Conservation (phyloP, 2,113 vertebrate species). For the Neogale vison region DNA sequence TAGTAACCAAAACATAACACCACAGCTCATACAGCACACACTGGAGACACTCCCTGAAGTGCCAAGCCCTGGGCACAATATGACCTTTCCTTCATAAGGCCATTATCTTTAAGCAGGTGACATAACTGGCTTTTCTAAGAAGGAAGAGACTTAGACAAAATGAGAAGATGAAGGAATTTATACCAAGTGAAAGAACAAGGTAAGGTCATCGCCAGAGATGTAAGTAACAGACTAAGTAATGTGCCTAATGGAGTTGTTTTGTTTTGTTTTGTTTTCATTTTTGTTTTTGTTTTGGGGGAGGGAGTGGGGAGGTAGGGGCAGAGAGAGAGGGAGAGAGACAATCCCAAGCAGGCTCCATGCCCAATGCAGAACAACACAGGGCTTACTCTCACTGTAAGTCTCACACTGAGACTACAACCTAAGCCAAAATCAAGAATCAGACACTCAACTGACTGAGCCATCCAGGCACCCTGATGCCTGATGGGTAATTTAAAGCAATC, state of each 20-base stretch:
- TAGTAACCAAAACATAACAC: neutral
- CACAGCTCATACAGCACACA: neutral
- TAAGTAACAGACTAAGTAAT: neutral
- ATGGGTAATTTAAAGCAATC: neutral
- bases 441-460: neutral
- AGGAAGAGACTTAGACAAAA: neutral
- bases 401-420: neutral
- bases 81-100: neutral
- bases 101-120: neutral
- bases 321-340: neutral
- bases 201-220: neutral
- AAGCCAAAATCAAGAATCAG: neutral
- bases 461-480: neutral
- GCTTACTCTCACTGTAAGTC: neutral
- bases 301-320: neutral
- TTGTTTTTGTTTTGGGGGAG: too few species aligned
- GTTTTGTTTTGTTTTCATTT: too few species aligned
- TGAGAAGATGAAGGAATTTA: neutral
- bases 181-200: neutral
- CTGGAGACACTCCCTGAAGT: neutral
- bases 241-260: neutral
- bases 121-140: neutral
- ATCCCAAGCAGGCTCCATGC: neutral
- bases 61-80: neutral
- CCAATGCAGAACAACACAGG: neutral